Percentiles rank a stretch among this genome's conserved stretches.
Conservation (phyloP, 1,140 invertebrate species). For the Cephus cinctus region DNA sequence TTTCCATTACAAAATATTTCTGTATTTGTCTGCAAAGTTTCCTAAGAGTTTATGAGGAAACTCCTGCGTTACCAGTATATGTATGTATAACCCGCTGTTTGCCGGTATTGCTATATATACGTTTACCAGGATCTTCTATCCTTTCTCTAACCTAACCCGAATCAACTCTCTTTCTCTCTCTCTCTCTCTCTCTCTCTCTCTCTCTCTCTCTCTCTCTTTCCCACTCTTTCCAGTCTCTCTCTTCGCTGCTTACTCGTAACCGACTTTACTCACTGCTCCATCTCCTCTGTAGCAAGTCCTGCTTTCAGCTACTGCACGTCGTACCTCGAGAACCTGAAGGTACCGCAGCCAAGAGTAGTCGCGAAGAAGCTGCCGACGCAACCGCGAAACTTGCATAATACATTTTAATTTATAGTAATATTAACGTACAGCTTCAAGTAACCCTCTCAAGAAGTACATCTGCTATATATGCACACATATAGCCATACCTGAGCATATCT, state of each 20-base stretch:
- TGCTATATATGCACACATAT: no score
- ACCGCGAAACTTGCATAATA: conserved; percentile 31
- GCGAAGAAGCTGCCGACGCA: conserved; percentile 23
- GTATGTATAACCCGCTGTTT: conserved; percentile 10
- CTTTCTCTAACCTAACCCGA: conserved; percentile 9
- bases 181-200: conserved; percentile 10
- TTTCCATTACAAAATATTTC: conserved; percentile 49
- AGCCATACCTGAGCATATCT: no score
- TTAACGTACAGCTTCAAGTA: conserved; percentile 28
- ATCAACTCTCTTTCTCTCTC: conserved; percentile 10
- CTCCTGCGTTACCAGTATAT: conserved; percentile 26
- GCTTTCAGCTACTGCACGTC: conserved; percentile 20
- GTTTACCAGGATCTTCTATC: conserved; percentile 14
- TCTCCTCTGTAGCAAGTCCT: conserved; percentile 2
- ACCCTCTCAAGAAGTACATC: no score
- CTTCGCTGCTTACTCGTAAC: no score
- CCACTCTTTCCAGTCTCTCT: no score
- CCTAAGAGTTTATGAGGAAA: conserved; percentile 45
- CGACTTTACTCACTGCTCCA: conserved; percentile 3
- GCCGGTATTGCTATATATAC: conserved; percentile 16
- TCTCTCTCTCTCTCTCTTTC: conserved; percentile 14
- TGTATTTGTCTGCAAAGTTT: conserved; percentile 49
- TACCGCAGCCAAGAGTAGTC: conserved; percentile 20
- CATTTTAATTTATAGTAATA: conserved; percentile 33
- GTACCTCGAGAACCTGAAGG: conserved; percentile 13